Evolutionary conservation across 2,888 invertebrate genomes (phyloP), one percentile per base, ranked within the genome.

Genomic region (Eupeodes luniger): DNA sequence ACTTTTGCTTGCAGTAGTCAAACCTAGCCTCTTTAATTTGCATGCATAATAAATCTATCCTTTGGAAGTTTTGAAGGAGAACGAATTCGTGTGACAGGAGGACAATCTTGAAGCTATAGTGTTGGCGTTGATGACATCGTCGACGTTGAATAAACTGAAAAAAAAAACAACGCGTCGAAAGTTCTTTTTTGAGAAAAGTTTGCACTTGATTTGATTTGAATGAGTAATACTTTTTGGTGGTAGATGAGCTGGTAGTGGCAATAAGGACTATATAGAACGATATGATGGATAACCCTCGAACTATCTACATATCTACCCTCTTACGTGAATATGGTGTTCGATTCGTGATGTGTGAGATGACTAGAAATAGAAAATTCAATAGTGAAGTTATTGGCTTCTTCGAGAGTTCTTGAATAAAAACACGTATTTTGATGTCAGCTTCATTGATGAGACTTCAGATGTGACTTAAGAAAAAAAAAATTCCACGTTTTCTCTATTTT

Each of bases 41-140:
- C 88, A 88, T 88, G 88, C 88, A 88, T 88, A 85, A 88, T 85
- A 88, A 85, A 88, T 85, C 85, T 75, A 85, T 88, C 85, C 88
- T 88, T 85, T 81, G 75, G 81, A 62, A 64, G 85, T 78, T 85
- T 88, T 88, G 81, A 88, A 85, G 74, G 62, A 85, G 75, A 70
- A 53, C 53, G 59, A 78, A 64, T 59, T 78, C 78, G 74, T 87
- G 77, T 87, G 84, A 84, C 81, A 88, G 44, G 59, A 70, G 59
- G 40, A 59, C 36, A 59, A 6, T 36, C 59, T 36, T 59, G 59
- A 49, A 40, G 70, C 12, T 55, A 3, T 27, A 27, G 27, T 2
- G 44, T 4, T 10, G n/a, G 44, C 27, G 12, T 14, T 11, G 62
- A 19, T 36, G 53, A 49, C n/a, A 49, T 27, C 10, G n/a, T n/a